Base-by-base conservation (phyloP, 2,888 invertebrate species). In the Cosmorhoe ocellata region DNA sequence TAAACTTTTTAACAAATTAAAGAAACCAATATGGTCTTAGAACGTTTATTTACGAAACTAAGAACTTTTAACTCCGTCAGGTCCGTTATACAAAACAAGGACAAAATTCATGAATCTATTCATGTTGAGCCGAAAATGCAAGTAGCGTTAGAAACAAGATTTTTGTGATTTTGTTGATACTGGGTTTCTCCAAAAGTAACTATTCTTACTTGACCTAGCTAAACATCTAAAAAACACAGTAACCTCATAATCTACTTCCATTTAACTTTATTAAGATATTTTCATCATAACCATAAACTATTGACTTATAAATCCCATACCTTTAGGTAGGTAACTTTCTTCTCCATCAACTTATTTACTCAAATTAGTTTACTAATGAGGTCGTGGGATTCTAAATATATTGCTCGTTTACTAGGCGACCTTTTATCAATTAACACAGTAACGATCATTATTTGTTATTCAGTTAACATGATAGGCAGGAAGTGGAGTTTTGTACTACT, bases 391-490 rank as follows among this genome's bases (percentile, higher is more conserved):
- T 34, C 10, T 31, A 26, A 22, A 22, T 43, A 48, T 48, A 27
- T 48, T 12, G 39, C 26, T 48, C 32, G 32, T 28, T 53, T 32
- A 41, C 22, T 33, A 32, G 6, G 53, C 72, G 78, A 77, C 80
- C 83, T 84, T 74, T 67, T 74, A 70, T 69, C 70, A 75, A 79
- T 82, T 80, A 71, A 74, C 77, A 76, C 67, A 67, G 66, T 69
- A 63, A 73, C 72, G 72, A 69, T 62, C 63, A 67, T 63, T 5
- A 73, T 82, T 82, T 84, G 79, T 76, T 75, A 66, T 71, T 67
- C 66, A 76, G 63, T 83, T 83, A 84, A 76, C 84, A 76, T 64
- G 72, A 79, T 76, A 76, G 71, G 57, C 76, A 84, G 86, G 88
- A 87, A 86, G 79, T 67, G 58, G 55, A 54, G 55, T 67, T 48